Evolutionary conservation across 2,797 vertebrate genomes (phyloP), one percentile per base, ranked within the genome.

Genomic region (Chaenodraco wilsoni): DNA sequence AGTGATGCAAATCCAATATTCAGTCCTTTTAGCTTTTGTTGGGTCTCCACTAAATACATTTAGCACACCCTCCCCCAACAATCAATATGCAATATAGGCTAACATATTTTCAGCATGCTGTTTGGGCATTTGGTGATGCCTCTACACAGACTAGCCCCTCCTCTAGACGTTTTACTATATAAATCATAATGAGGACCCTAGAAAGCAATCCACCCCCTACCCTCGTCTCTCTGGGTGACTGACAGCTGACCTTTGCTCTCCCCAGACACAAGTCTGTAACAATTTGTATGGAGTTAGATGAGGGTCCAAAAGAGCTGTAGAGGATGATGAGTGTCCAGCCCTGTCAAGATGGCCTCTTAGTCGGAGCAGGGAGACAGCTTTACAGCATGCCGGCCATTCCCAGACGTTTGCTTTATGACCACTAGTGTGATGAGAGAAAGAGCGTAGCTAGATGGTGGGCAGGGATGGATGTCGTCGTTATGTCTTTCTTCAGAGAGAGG

Each of bases 161-260:
- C 65, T 64, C 19, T 9, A 63, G 64, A 57, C 19, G 23, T 14
- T 52, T 52, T 74, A 37, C 33, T 49, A 5, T 55, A 59, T 51
- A 51, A 51, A 71, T 74, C 37, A 56, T 62, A 65, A 59, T 67
- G 59, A 76, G 43, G n/a, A 10, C 17, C 56, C 52, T 21, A 50
- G 19, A 60, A 65, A 74, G 66, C 50, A 16, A 27, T 68, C 50
- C 49, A 51, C 10, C 49, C 2, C 61, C 69, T 62, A 27, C 27
- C 27, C 4, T 78, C 45, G 43, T 76, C 63, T 71, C 71, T 55
- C 21, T 54, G 55, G 49, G 66, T 78, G 54, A 86, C 62, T 79
- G 82, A 82, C 23, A 58, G 71, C 27, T 63, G 81, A 84, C 73
- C 87, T 87, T 81, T 76, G 69, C 61, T 63, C 81, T 76, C 19